A percentile compares a stretch with the other conserved stretches of the same genome.
Conservation (phyloP, 2,797 vertebrate species). For the Takifugu ocellatus region DNA sequence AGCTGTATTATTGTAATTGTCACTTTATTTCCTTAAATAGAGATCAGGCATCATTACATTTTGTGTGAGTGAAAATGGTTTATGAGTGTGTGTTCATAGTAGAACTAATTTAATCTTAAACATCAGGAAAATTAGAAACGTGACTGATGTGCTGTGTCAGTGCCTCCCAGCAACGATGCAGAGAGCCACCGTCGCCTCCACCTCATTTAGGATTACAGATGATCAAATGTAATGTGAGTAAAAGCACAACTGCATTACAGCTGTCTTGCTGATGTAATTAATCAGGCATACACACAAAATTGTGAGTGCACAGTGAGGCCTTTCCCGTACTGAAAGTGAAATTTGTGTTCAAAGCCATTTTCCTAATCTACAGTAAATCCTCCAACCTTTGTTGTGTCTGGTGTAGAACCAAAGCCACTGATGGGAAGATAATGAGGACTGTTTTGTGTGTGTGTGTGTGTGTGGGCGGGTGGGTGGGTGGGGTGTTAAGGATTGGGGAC, state of each 20-base stretch:
- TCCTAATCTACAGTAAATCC: constrained; percentile 22
- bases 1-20: too few species aligned
- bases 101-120: too few species aligned
- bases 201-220: constrained; percentile 24
- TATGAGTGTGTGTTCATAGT: too few species aligned
- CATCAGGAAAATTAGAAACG: too few species aligned
- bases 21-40: too few species aligned
- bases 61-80: too few species aligned
- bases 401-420: constrained; percentile 44
- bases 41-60: too few species aligned
- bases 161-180: background rate
- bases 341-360: background rate
- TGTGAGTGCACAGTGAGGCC: too few species aligned
- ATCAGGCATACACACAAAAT: constrained; percentile 19
- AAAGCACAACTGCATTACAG: constrained; percentile 1
- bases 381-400: constrained; percentile 22
- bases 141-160: background rate
- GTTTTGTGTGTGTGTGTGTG: constrained; percentile 38
- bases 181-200: constrained; percentile 15
- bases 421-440: constrained; percentile 49
- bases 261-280: background rate
- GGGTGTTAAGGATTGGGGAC: constrained; percentile 46
- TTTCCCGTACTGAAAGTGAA: too few species aligned
- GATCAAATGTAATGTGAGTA: constrained; percentile 14
- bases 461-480: constrained; percentile 48